These are phyloP conservation scores for Acrocephalus kingi DNA, from an alignment of 2,113 vertebrate genomes.

Conservation along the genomic window DNA sequence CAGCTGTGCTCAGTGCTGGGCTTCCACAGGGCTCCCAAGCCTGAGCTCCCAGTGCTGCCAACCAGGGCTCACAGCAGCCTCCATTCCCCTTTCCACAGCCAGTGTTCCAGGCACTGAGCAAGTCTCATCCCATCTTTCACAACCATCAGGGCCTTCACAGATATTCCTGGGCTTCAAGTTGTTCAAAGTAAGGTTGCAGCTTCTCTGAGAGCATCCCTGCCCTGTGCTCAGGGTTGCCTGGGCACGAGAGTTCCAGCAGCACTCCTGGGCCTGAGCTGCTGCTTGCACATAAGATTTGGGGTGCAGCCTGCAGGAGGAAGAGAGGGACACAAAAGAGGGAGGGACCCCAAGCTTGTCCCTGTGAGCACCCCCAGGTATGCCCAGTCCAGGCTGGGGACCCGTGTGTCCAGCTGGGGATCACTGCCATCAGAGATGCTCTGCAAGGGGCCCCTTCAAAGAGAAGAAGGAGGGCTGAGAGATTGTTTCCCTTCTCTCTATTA, in stretches of 20 bases:
- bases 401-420: not conserved
- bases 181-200: not conserved
- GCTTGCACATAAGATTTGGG: not conserved
- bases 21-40: not conserved
- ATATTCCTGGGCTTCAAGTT: not conserved
- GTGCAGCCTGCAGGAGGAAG: not conserved
- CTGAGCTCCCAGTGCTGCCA: not conserved
- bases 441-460: not conserved
- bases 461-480: not conserved
- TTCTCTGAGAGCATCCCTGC: not conserved
- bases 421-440: not conserved
- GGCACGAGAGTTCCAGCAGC: not conserved
- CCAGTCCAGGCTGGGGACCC: not conserved
- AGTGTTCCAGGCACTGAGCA: not conserved
- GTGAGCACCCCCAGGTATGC: not conserved
- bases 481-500: constrained; percentile 4
- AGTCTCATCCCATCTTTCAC: not conserved
- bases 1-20: not conserved
- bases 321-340: not conserved
- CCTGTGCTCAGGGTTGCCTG: not conserved
- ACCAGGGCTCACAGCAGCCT: not conserved
- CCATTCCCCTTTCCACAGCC: not conserved
- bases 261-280: not conserved
- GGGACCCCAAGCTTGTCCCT: not conserved
- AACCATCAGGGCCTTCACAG: not conserved